Conservation (phyloP, 2,888 invertebrate species). For the Lasioglossum villosulum region DNA sequence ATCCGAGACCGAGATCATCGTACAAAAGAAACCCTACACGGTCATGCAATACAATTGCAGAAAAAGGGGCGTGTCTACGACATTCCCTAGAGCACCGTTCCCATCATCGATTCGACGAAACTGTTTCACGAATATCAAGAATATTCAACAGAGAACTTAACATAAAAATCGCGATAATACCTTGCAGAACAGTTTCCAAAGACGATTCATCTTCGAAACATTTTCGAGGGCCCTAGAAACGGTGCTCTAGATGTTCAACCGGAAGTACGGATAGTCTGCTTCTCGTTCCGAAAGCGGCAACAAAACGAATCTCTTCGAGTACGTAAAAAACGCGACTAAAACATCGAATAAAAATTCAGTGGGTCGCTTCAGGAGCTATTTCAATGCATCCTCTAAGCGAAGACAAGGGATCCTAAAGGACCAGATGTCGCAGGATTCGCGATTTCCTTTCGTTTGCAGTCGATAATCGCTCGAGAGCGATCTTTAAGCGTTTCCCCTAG, state of each 20-base stretch:
- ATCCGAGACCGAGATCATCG: slow-evolving; percentile 65
- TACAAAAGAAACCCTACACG: slow-evolving; percentile 53
- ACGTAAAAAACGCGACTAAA: slow-evolving; percentile 29
- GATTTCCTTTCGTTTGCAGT: slow-evolving; percentile 4
- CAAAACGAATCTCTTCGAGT: slow-evolving; percentile 51
- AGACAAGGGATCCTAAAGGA: slow-evolving; percentile 5
- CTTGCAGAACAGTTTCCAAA: not conserved
- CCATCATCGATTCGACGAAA: not conserved
- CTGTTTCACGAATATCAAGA: not conserved
- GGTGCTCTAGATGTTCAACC: not conserved
- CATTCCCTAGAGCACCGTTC: not conserved
- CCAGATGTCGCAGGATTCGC: slow-evolving; percentile 16
- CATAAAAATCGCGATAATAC: slow-evolving; percentile 6
- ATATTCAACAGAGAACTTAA: not conserved
- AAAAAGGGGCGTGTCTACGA: slow-evolving; percentile 2
- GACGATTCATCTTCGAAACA: not conserved
- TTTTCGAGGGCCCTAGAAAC: not conserved
- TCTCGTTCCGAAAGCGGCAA: slow-evolving; percentile 15
- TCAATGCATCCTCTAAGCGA: not conserved
- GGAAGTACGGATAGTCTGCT: slow-evolving; percentile 20
- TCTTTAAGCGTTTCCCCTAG: not conserved
- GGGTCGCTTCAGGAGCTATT: slow-evolving; percentile 15
- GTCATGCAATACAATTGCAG: slow-evolving; percentile 58
- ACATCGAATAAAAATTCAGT: slow-evolving; percentile 25
- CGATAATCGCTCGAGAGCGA: not conserved